Percentiles rank a stretch among this genome's conserved stretches.
These are phyloP conservation scores for Strigamia transsilvanica DNA, from an alignment of 2,888 invertebrate species.

Conservation along the genomic window DNA sequence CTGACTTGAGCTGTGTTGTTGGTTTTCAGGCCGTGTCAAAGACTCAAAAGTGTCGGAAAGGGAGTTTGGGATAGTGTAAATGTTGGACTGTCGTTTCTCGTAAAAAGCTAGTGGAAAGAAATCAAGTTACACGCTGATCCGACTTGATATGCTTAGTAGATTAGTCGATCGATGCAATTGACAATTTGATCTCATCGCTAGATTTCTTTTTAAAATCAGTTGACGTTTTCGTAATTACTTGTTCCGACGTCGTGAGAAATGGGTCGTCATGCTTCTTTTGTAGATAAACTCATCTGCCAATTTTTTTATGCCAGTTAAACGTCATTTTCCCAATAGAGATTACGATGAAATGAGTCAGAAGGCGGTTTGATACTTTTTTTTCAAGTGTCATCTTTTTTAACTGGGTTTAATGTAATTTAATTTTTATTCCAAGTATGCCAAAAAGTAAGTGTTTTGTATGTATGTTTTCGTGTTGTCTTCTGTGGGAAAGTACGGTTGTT, in stretches of 20 bases:
- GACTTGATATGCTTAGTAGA: slow-evolving; percentile 5
- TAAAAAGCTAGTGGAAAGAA: slow-evolving; percentile 10
- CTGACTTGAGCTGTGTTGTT: slow-evolving; percentile 21
- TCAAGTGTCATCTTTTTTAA: neutral
- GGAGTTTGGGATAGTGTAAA: slow-evolving; percentile 41
- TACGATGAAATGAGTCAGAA: slow-evolving; percentile 25
- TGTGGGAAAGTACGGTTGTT: neutral
- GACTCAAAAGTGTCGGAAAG: slow-evolving; percentile 38
- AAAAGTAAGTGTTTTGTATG: neutral
- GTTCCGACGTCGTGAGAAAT: slow-evolving; percentile 1
- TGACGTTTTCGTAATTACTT: slow-evolving; percentile 41
- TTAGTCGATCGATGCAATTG: slow-evolving; percentile 23
- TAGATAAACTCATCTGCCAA: slow-evolving; percentile 40
- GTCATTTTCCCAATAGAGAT: neutral
- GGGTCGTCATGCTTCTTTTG: slow-evolving; percentile 15
- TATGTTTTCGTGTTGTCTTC: neutral
- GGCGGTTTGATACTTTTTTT: neutral
- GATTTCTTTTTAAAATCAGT: slow-evolving; percentile 37
- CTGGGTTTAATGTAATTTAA: neutral
- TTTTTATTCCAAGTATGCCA: neutral
- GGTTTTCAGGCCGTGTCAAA: slow-evolving; percentile 33
- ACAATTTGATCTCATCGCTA: slow-evolving; percentile 23
- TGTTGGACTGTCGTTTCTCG: slow-evolving; percentile 14
- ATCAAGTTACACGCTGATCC: slow-evolving; percentile 4
- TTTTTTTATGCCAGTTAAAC: slow-evolving; percentile 6